Evolutionary conservation across 2,797 vertebrate species (phyloP).

Genomic region (Gallinago nigripennis): DNA sequence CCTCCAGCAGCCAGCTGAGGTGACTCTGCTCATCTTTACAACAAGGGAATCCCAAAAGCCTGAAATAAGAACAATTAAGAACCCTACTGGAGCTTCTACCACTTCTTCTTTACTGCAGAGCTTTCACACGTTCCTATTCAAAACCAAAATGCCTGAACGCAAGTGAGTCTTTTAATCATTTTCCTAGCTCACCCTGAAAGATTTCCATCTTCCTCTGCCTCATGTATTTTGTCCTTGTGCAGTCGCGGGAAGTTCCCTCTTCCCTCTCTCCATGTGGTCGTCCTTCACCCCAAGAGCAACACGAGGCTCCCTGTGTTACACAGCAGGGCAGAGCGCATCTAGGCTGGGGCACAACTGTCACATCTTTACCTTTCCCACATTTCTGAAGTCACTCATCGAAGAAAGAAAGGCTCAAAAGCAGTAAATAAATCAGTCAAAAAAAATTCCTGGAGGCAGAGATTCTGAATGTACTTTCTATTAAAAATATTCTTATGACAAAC

Average conservation of each 20-base stretch:
- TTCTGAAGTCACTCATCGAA: background rate
- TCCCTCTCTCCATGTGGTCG: fast-evolving
- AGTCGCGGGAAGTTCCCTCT: background rate
- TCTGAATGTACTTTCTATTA: slow-evolving; percentile 1
- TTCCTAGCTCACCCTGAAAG: background rate
- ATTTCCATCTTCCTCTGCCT: background rate
- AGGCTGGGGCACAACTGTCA: background rate
- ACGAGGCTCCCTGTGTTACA: background rate
- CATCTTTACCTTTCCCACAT: background rate
- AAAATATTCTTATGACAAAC: background rate
- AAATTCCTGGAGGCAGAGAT: background rate
- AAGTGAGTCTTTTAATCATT: background rate
- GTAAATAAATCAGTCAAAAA: background rate
- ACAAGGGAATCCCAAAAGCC: background rate
- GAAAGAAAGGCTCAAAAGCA: background rate
- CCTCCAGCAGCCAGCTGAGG: background rate
- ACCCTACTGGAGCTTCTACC: background rate
- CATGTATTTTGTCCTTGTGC: background rate
- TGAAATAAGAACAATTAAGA: background rate
- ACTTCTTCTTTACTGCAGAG: background rate
- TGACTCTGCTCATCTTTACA: background rate
- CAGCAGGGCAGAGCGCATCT: background rate
- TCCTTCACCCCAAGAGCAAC: background rate
- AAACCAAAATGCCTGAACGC: background rate
- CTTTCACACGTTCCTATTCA: background rate